Conservation (phyloP, 2,888 invertebrate species). For the Parnassius glacialis region DNA sequence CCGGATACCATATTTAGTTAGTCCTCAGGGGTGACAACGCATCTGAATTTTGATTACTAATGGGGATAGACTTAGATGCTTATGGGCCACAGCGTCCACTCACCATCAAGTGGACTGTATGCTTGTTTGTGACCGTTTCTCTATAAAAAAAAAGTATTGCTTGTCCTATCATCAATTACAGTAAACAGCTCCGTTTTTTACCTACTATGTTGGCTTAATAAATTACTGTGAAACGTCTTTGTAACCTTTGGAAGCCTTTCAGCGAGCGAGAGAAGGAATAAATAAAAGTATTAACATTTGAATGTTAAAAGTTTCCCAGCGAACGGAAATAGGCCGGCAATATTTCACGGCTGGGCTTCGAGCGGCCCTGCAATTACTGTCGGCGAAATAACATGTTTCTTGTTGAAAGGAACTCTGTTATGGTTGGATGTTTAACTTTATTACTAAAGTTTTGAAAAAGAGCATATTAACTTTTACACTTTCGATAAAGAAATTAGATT, state of each 20-base stretch:
- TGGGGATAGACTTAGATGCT: too few relatives aligned
- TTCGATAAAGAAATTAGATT: neutral
- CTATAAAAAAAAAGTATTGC: too few relatives aligned
- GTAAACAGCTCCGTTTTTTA: too few relatives aligned
- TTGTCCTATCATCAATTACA: too few relatives aligned
- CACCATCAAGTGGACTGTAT: too few relatives aligned
- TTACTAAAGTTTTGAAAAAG: slow-evolving; percentile 27
- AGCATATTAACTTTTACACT: neutral
- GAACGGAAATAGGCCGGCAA: slow-evolving; percentile 19
- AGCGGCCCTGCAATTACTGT: slow-evolving; percentile 15
- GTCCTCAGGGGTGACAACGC: too few relatives aligned
- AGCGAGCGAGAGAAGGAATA: slow-evolving; percentile 6
- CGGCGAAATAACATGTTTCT: slow-evolving; percentile 12
- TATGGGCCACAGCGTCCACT: too few relatives aligned
- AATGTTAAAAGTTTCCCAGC: slow-evolving; percentile 18
- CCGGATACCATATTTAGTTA: too few relatives aligned
- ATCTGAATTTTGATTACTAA: too few relatives aligned
- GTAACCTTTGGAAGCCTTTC: slow-evolving; percentile 6
- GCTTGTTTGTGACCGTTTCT: too few relatives aligned
- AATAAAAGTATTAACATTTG: slow-evolving; percentile 22
- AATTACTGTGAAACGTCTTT: slow-evolving; percentile 1
- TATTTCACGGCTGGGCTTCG: slow-evolving; percentile 11
- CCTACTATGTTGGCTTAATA: neutral
- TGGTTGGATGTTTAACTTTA: slow-evolving; percentile 30
- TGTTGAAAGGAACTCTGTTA: slow-evolving; percentile 9